Conservation (phyloP, 1,140 invertebrate species). For the Ceratitis capitata region DNA sequence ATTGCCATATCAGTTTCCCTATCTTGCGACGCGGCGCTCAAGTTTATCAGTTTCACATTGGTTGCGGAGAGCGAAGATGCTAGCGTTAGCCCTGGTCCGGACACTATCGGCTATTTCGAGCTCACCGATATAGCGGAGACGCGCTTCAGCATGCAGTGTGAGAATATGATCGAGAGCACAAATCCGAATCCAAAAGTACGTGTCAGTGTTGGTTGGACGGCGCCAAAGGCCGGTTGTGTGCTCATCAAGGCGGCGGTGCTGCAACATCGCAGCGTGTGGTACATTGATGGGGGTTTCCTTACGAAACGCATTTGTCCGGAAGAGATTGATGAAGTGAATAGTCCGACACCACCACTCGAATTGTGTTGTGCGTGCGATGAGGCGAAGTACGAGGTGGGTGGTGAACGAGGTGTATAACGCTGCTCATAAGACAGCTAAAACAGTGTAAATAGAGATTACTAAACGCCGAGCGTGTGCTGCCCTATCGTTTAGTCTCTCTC, state of each 20-base stretch:
- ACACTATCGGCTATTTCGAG: constrained; percentile 69
- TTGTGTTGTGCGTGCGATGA: constrained; percentile 93
- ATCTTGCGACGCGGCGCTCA: constrained; percentile 64
- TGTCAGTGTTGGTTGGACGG: constrained; percentile 77
- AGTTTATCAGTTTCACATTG: constrained; percentile 78
- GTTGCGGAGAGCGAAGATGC: constrained; percentile 70
- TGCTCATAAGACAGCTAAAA: too few relatives aligned
- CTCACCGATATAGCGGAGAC: constrained; percentile 72
- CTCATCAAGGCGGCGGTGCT: constrained; percentile 81
- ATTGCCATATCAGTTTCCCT: constrained; percentile 51
- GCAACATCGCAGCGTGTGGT: constrained; percentile 85
- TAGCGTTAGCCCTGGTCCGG: constrained; percentile 44
- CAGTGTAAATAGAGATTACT: neutral
- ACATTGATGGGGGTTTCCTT: constrained; percentile 83
- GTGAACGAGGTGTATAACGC: too few relatives aligned
- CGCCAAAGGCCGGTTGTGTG: constrained; percentile 80
- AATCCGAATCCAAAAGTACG: constrained; percentile 77
- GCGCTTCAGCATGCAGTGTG: constrained; percentile 77
- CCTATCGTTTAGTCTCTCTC: neutral
- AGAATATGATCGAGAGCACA: constrained; percentile 79
- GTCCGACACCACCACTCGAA: constrained; percentile 73
- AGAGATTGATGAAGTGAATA: constrained; percentile 72
- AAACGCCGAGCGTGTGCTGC: neutral
- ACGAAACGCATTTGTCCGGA: constrained; percentile 83
- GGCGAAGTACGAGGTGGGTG: constrained; percentile 86